Percentiles rank a stretch among this genome's conserved stretches.
These are phyloP conservation scores for Chloropsis cyanopogon DNA, from an alignment of 2,113 vertebrate species.

Conservation along the genomic window DNA sequence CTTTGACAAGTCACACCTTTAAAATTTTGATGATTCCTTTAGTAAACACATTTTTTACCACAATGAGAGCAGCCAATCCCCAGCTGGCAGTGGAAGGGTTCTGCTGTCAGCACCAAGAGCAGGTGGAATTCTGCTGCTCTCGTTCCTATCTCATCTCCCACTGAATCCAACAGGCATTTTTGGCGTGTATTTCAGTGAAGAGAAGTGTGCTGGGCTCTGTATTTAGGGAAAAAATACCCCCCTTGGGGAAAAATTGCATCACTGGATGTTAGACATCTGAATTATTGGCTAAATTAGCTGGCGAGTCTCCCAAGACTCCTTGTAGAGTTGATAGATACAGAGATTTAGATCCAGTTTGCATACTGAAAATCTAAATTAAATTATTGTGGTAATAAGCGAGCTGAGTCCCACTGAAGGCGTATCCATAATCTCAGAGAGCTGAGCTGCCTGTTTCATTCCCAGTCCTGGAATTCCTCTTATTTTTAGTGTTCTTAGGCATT, in stretches of 20 bases:
- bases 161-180: not conserved
- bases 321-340: not conserved
- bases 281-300: not conserved
- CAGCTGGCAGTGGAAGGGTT: fast-evolving
- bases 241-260: not conserved
- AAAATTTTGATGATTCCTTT: not conserved
- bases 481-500: not conserved
- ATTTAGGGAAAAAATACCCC: not conserved
- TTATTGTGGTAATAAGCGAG: not conserved
- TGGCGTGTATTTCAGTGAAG: fast-evolving
- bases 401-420: not conserved
- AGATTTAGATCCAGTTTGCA: not conserved
- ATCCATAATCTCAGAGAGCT: not conserved
- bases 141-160: not conserved
- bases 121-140: not conserved
- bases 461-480: not conserved
- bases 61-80: not conserved
- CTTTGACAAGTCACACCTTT: not conserved
- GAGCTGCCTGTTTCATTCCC: not conserved
- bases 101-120: not conserved
- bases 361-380: not conserved
- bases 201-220: not conserved
- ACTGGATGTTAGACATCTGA: not conserved
- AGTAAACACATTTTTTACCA: not conserved
- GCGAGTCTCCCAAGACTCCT: not conserved